Base-by-base conservation (phyloP, 2,797 vertebrate genomes). In the Galagoides demidoff region DNA sequence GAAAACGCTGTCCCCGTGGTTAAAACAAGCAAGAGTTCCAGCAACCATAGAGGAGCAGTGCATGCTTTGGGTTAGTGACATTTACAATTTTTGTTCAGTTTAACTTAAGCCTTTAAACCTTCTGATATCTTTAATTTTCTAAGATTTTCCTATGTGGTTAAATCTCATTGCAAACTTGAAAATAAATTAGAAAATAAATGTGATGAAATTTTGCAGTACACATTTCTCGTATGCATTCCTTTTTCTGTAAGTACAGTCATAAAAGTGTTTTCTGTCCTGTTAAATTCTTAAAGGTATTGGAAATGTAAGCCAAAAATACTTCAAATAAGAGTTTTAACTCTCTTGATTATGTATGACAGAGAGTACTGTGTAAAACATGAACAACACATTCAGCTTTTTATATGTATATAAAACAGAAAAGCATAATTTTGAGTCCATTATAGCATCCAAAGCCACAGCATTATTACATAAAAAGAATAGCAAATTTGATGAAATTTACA, bases 1-100 rank as follows among this genome's bases (percentile, higher is more conserved):
- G 99, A 99, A 98, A 99, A 99, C 98, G 98, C 98, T 68, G 81
- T 98, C 10, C 98, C 93, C 68, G 76, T 97, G 95, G 95, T 98
- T 98, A 99, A 99, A 98, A 96, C 98, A 81, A 99, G 97, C 98
- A 99, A 98, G 98, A 99, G 98, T 97, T 99, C 98, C 93, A 98
- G 98, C 98, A 99, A 98, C 98, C 99, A 98, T 64, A 98, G 99
- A 98, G 98, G 98, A 98, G 97, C 99, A 59, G 98, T 99, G 93
- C 98, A 99, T 98, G 98, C 97, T 98, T 98, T 98, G 91, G 97
- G 97, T 98, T 97, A 98, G 98, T 98, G 97, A 74, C 85, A 45
- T 96, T 97, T 95, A 85, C 37, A 39, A 85, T 98, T 98, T 98
- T 76, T 97, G 59, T 97, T 97, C 64, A n/a, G 73, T 96, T 85